Evolutionary conservation across 2,113 vertebrate species (phyloP).

Genomic region (Columba janthina): DNA sequence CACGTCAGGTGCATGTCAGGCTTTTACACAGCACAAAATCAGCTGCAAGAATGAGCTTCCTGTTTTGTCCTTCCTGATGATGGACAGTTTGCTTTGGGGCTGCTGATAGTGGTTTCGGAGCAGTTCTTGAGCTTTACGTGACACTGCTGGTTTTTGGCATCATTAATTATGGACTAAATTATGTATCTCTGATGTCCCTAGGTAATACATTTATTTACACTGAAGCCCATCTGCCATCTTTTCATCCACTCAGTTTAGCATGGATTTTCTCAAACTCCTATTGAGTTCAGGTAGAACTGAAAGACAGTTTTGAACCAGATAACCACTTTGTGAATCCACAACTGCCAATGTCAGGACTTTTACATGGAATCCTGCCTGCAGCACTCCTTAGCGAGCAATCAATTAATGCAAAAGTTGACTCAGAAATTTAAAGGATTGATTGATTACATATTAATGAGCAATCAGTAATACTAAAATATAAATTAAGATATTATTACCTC

Average conservation of each 20-base stretch:
- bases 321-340: not conserved
- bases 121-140: not conserved
- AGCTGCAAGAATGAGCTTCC: not conserved
- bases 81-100: not conserved
- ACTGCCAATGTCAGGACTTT: constrained; percentile 42
- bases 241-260: not conserved
- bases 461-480: constrained; percentile 66
- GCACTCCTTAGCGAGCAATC: constrained; percentile 9
- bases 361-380: constrained; percentile 2
- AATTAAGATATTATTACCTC: constrained; percentile 62
- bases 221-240: not conserved
- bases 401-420: constrained; percentile 15
- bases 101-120: constrained; percentile 1
- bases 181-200: not conserved
- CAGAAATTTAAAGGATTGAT: constrained; percentile 53
- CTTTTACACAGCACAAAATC: not conserved
- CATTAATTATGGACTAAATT: not conserved
- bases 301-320: constrained; percentile 36
- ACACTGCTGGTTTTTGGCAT: not conserved
- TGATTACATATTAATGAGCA: constrained; percentile 62
- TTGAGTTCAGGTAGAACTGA: not conserved
- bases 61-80: not conserved
- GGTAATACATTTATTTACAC: not conserved
- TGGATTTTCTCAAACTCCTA: not conserved
- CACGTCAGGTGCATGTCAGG: not conserved